phyloP scores from a whole-genome alignment of 2,113 vertebrate species.

The Phalacrocorax aristotelis region DNA sequence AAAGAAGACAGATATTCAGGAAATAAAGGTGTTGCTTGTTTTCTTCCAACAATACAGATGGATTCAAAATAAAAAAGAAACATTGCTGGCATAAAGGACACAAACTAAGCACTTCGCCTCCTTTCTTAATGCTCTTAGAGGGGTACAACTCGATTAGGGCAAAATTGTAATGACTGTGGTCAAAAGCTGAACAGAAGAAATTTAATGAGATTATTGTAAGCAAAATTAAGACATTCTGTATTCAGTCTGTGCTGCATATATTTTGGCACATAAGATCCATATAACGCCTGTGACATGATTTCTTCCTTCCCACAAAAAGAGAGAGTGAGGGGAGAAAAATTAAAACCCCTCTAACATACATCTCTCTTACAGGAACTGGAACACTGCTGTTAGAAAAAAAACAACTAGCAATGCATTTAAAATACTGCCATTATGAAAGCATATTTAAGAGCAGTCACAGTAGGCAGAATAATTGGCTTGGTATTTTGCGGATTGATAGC shows the following conservation, averaged over 20 bases:
- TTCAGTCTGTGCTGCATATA: neutral
- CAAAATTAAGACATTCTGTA: neutral
- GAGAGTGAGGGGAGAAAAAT: neutral
- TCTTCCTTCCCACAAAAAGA: neutral
- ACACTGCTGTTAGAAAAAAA: neutral
- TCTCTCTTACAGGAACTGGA: neutral
- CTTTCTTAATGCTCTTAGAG: neutral
- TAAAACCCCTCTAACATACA: neutral
- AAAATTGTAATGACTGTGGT: neutral
- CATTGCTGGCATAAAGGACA: neutral
- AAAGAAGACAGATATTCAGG: constrained; percentile 35
- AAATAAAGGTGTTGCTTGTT: constrained; percentile 17
- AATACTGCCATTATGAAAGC: neutral
- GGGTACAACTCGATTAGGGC: neutral
- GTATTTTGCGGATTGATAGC: neutral
- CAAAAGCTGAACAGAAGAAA: neutral
- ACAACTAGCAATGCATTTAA: neutral
- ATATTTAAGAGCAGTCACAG: neutral
- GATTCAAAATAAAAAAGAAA: neutral
- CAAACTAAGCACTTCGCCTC: neutral
- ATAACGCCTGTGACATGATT: neutral
- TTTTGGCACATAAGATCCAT: neutral
- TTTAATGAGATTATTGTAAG: neutral
- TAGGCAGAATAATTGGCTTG: neutral
- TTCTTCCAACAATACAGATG: neutral